Evolutionary conservation across 1,140 invertebrate species (phyloP), one percentile per base, ranked within the genome.

Genomic region (Acyrthosiphon pisum): DNA sequence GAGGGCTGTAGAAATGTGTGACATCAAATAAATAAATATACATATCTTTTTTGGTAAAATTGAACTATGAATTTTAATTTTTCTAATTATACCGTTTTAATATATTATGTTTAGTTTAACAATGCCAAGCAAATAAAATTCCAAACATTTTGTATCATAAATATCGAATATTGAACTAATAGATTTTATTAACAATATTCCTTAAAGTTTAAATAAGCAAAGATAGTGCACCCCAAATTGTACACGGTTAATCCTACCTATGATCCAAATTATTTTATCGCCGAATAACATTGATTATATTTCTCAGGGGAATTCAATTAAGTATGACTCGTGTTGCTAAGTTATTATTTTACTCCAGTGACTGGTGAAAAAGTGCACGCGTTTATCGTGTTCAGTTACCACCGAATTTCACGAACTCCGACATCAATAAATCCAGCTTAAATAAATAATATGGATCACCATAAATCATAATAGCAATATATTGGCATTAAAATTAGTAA

Each of bases 401-500:
- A 26, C 44, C 3, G 68, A 11, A 30, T 91, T 48, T 86, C 41
- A 23, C 41, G 35, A 84, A 90, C 46, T 86, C 48, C 37, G 46
- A 50, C 76, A 83, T 83, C 91, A 22, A 92, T 92, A 92, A 92
- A 92, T 92, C 91, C 91, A 30, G 81, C 91, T 93, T 93, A 93
- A 93, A 93, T 93, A 93, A 93, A 93, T 93, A 93, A 86, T 86
- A 30, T 93, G 91, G 81, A 93, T 86, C 81, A 93, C 56, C 81
- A 86, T 93, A 93, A 93, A 93, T 93, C 91, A 93, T 93, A 93
- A 93, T 48, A 41, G 91, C 91, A 56, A 93, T 93, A 93, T 93
- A 93, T 93, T 35, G 91, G 91, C 48, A 86, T 93, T 93, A 86
- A 93, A 93, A 86, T 44, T 84, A n/a, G 46, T 50, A 53, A 93